Base-by-base conservation (phyloP, 2,113 vertebrate species). In the Stigmatopora nigra region DNA sequence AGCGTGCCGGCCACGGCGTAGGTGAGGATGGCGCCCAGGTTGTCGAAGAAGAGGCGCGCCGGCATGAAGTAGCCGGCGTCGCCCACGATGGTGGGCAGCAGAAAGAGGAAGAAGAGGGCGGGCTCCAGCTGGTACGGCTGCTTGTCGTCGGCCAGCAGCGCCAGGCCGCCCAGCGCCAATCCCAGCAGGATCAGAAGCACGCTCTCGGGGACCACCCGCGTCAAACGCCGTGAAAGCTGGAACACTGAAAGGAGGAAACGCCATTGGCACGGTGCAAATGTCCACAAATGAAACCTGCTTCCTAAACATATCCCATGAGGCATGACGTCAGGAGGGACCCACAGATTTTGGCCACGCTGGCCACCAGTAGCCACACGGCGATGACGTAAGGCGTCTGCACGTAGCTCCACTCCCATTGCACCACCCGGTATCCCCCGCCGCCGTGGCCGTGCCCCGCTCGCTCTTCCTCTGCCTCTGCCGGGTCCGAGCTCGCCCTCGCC, bases 1-100 rank as follows among this genome's bases (percentile, higher is more conserved):
- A 98, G 91, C 0, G 95, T 98, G 47, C 95, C 95, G 65, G 96
- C 92, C 78, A 96, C 95, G 0, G 96, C 96, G 0, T 98, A 98
- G 71, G 92, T 92, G 78, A 97, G 89, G 88, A 98, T 98, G 86
- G 96, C 92, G 0, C 96, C 96, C 1, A 98, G 86, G 86, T 98
- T 98, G 89, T 98, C 93, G 0, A 98, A 98, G 87, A 98, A 97
- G 36, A 97, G 92, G 0, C 96, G 86, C 25, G 94, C 93, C 7
- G 96, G 95, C 95, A 98, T 98, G 86, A 98, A 98, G 86, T 98
- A 98, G 0, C 95, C 96, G 0, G 96, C 95, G 67, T 98, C 96
- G 0, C 95, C 90, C 68, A 98, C 95, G 0, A 98, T 98, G 69
- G 96, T 96, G 5, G 96, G 96, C 73, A 98, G 85, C 61, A 98